Evolutionary conservation across 92 coral and sea anemone genomes (phyloP).

Genomic region (Bergia puertoricense): DNA sequence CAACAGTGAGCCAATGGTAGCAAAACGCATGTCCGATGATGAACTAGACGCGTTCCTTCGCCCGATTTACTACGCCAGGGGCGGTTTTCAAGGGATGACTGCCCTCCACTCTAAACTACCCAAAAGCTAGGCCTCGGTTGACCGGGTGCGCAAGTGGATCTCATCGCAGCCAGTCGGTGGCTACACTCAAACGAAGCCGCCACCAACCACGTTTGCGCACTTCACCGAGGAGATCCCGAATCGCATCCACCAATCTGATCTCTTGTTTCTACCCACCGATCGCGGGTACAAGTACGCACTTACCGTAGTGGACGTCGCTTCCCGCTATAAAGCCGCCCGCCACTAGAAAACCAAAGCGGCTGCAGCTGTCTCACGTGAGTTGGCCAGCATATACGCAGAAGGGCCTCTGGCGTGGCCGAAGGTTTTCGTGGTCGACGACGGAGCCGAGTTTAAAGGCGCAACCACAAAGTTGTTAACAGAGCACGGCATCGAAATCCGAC

Average conservation of each 20-base stretch:
- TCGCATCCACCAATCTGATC: conserved; percentile 3
- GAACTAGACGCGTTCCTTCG: conserved; percentile 40
- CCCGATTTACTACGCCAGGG: conserved; percentile 25
- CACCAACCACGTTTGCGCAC: conserved; percentile 1
- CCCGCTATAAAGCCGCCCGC: conserved; percentile 40
- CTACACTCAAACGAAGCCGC: conserved; percentile 23
- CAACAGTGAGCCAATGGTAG: neutral
- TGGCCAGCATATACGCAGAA: conserved; percentile 29
- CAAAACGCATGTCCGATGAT: conserved; percentile 41
- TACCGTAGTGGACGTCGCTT: conserved; percentile 38
- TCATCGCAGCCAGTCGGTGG: conserved; percentile 28
- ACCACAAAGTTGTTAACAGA: conserved; percentile 6
- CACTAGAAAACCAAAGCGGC: neutral
- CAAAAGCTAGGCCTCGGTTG: conserved; percentile 4
- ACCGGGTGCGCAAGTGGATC: conserved; percentile 21
- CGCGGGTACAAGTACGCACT: conserved; percentile 43
- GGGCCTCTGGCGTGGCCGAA: conserved; percentile 43
- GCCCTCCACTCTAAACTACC: conserved; percentile 15
- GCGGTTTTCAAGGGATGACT: conserved; percentile 35
- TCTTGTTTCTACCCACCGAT: conserved; percentile 7
- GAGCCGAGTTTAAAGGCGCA: conserved; percentile 35
- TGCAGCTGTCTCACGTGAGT: conserved; percentile 1
- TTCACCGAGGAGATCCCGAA: conserved; percentile 22
- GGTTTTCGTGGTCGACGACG: conserved; percentile 23
- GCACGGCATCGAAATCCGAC: conserved; percentile 14